phyloP scores from a whole-genome alignment of 2,888 invertebrate genomes.

The Calephelis perditalis region DNA sequence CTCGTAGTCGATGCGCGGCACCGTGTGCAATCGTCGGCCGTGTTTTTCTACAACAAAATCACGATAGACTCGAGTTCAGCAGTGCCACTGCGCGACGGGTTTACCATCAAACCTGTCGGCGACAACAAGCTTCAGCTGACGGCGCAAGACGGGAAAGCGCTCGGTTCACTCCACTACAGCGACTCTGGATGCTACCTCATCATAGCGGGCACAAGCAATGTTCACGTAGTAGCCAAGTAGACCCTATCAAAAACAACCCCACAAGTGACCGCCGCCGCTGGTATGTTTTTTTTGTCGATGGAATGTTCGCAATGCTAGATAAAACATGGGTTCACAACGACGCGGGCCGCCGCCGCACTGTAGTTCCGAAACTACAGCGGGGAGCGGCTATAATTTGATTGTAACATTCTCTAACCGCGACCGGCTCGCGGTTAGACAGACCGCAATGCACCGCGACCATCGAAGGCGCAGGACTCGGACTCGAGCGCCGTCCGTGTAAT shows the following conservation, averaged over 20 bases:
- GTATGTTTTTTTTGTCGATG: conserved; percentile 7
- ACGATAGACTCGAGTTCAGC: background rate
- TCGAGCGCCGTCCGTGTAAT: no score
- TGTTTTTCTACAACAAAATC: conserved; percentile 1
- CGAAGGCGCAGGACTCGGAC: background rate
- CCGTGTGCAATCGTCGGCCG: conserved; percentile 2
- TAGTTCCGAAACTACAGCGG: no score
- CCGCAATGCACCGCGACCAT: background rate
- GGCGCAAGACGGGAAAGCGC: conserved; percentile 3
- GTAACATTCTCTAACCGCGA: background rate
- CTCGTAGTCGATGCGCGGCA: conserved; percentile 1
- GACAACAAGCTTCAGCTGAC: conserved; percentile 2
- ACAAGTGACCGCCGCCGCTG: conserved; percentile 6
- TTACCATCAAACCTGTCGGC: conserved; percentile 4
- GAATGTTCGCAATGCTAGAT: no score
- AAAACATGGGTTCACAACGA: no score
- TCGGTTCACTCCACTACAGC: conserved; percentile 9
- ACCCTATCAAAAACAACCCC: background rate
- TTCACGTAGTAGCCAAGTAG: conserved; percentile 1
- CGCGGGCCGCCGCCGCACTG: no score
- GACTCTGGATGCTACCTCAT: conserved; percentile 12
- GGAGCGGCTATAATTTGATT: background rate
- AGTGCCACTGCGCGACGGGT: background rate
- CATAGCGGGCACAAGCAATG: background rate
- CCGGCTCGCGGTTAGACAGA: conserved; percentile 6